Evolutionary conservation across 2,113 vertebrate species (phyloP).

Genomic region (Rhabdomys dilectus): DNA sequence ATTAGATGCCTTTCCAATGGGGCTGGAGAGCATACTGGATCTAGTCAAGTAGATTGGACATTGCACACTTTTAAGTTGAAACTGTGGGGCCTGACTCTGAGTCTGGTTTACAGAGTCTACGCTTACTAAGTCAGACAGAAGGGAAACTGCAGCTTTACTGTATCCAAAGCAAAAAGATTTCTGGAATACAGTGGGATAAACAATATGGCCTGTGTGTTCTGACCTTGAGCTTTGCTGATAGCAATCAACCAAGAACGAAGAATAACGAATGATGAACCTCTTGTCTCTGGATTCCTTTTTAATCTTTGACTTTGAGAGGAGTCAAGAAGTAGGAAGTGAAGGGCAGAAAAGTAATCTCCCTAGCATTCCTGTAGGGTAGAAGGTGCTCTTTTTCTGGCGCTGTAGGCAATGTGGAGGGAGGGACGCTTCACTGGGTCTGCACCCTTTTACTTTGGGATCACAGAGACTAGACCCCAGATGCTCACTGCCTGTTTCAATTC

Average conservation of each 20-base stretch:
- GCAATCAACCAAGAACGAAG: background rate
- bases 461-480: accelerated
- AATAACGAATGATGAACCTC: background rate
- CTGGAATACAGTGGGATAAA: accelerated
- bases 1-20: background rate
- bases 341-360: background rate
- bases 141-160: background rate
- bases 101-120: background rate
- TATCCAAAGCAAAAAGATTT: background rate
- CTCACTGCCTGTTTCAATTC: background rate
- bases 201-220: background rate
- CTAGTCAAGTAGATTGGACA: background rate
- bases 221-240: background rate
- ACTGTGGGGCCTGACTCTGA: background rate
- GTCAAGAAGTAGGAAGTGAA: background rate
- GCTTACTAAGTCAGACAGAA: background rate
- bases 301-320: background rate
- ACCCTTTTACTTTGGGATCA: too few relatives aligned
- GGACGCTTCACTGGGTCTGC: background rate
- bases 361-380: background rate
- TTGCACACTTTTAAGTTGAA: background rate
- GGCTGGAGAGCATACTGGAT: background rate
- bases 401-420: background rate
- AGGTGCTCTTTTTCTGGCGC: background rate
- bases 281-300: background rate